These are phyloP conservation scores for Frieseomelitta varia DNA, from an alignment of 1,140 invertebrate genomes.

Conservation along the genomic window DNA sequence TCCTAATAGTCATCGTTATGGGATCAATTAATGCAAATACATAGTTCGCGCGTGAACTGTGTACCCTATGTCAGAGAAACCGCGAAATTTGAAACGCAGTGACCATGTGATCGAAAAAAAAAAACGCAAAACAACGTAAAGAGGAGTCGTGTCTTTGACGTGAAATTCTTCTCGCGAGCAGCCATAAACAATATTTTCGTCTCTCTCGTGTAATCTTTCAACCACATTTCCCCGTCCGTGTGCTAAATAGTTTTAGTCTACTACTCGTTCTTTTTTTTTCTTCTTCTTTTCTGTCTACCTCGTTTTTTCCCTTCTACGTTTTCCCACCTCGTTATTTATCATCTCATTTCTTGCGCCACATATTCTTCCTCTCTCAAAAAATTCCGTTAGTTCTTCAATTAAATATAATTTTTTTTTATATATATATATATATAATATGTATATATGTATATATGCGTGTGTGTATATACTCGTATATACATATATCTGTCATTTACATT, in stretches of 20 bases:
- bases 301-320: neutral
- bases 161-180: neutral
- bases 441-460: constrained; percentile 65
- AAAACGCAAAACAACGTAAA: neutral
- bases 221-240: neutral
- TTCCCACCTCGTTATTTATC: too few species aligned
- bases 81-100: constrained; percentile 27
- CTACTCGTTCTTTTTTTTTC: neutral
- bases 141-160: neutral
- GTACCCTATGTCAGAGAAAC: constrained; percentile 18
- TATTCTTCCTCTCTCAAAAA: constrained; percentile 19
- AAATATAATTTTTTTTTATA: constrained; percentile 65
- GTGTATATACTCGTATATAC: constrained; percentile 31
- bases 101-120: constrained; percentile 17
- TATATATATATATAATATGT: constrained; percentile 65
- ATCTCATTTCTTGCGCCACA: neutral
- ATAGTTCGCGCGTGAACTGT: constrained; percentile 28
- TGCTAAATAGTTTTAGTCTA: neutral
- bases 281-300: neutral
- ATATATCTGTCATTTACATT: constrained; percentile 68
- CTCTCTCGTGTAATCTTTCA: neutral
- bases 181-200: neutral
- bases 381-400: constrained; percentile 56
- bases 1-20: neutral
- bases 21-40: too few species aligned